Evolutionary conservation across 2,113 vertebrate species (phyloP).

Genomic region (Albula glossodonta): DNA sequence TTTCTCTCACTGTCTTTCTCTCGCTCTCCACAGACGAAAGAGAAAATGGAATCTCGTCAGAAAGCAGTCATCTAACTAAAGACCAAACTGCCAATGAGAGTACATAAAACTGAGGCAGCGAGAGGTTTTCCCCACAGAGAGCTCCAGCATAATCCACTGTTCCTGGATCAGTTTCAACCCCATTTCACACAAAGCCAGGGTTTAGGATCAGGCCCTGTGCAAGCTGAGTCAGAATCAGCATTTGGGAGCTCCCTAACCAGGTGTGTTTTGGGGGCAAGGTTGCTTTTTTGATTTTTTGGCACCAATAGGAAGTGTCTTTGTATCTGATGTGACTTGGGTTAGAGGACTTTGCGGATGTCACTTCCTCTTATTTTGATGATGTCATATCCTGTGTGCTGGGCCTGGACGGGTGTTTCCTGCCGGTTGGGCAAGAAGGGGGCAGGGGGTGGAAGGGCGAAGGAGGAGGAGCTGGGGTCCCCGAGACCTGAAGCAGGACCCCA

Average conservation of each 20-base stretch:
- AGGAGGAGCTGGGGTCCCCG: too few relatives aligned
- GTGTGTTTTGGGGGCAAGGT: too few relatives aligned
- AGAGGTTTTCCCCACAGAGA: not conserved
- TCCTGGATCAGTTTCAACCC: not conserved
- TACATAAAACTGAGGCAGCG: constrained; percentile 1
- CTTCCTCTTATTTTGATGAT: not conserved
- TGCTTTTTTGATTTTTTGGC: too few relatives aligned
- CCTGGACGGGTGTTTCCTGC: not conserved
- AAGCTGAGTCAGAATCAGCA: not conserved
- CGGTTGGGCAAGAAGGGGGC: too few relatives aligned
- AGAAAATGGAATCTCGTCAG: constrained; percentile 16
- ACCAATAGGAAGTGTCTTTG: not conserved
- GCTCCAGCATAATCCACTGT: not conserved
- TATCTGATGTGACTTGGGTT: not conserved
- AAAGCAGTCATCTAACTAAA: constrained; percentile 27
- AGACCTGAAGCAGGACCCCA: too few relatives aligned
- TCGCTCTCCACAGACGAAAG: not conserved
- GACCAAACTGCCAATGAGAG: constrained; percentile 15
- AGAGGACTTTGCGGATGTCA: not conserved
- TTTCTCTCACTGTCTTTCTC: not conserved
- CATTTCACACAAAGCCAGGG: not conserved
- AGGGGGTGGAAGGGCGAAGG: not conserved
- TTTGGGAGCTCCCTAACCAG: too few relatives aligned
- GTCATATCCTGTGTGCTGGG: not conserved
- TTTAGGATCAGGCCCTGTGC: too few relatives aligned